Evolutionary conservation across 2,888 invertebrate species (phyloP), one percentile per base, ranked within the genome.

Genomic region (Gortyna flavago): DNA sequence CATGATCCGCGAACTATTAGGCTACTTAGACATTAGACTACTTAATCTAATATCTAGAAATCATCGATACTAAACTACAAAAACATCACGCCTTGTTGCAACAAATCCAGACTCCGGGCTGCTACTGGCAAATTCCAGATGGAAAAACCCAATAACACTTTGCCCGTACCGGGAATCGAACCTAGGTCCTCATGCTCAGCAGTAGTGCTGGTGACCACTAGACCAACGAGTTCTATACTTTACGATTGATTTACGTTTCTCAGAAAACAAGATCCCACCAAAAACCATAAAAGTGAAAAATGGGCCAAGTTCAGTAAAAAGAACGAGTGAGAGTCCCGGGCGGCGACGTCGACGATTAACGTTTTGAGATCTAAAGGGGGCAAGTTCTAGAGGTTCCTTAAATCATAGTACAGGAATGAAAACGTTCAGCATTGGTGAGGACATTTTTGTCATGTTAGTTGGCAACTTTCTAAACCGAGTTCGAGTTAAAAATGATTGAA

Each of bases 221-320:
- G 0, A 61, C 61, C 61, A 18, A 8, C 2, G 18, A 61, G 59
- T 61, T 8, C 29, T 13, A 32, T 32, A 67, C 21, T 44, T 32
- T 32, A 8, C 41, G 8, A 67, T 32, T 41, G 51, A 32, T 8
- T n/a, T 8, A 44, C 25, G 4, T n/a, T 59, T 35, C 57, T 59
- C n/a, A n/a, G 44, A 73, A 41, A 54, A 35, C n/a, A 41, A 59
- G 25, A 80, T 71, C 21, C 11, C 21, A 41, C 71, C 6, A 21
- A 61, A 80, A 80, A 35, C 61, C 44, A 44, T 80, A 72, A 80
- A 64, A 62, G 35, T 38, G 74, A 78, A 44, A 35, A 44, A 80
- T 80, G 25, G 21, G 18, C 11, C 35, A 77, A 72, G 35, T 77
- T 77, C n/a, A 3, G 29, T 72, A 18, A 18, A 41, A 21, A 21